Evolutionary conservation across 2,113 vertebrate species (phyloP).

Genomic region (Cromileptes altivelis): DNA sequence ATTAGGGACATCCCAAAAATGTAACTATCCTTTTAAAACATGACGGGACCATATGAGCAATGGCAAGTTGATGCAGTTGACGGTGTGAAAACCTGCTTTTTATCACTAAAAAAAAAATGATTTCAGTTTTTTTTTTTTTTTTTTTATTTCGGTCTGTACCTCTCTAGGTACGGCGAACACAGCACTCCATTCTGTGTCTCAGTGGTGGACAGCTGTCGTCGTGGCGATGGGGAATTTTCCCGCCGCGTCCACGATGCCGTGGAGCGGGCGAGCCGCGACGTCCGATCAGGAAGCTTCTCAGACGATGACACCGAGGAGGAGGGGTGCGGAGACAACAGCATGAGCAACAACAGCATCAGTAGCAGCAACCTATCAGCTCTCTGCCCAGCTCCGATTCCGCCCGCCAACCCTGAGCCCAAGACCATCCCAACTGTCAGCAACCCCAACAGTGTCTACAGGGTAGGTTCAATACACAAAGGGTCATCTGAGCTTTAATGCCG

Average conservation of each 20-base stretch:
- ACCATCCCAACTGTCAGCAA: conserved; percentile 93
- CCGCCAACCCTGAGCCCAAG: conserved; percentile 68
- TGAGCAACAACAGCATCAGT: conserved; percentile 27
- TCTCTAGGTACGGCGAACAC: conserved; percentile 92
- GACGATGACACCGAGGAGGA: conserved; percentile 82
- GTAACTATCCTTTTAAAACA: too few species aligned
- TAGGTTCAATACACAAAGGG: conserved; percentile 47
- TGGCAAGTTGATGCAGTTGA: too few species aligned
- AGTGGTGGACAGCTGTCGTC: conserved; percentile 71
- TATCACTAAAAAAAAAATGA: neutral
- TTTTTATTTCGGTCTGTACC: too few species aligned
- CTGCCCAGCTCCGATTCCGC: neutral
- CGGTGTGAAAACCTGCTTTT: neutral
- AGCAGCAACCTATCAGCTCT: conserved; percentile 35
- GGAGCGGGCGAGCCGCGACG: conserved; percentile 86
- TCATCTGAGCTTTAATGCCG: too few species aligned
- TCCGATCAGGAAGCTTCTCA: conserved; percentile 84
- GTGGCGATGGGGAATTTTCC: conserved; percentile 83
- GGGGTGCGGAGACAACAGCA: conserved; percentile 12
- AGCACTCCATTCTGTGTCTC: conserved; percentile 90
- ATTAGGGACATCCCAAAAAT: neutral
- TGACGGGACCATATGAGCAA: neutral
- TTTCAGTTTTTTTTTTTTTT: neutral
- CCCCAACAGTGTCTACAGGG: conserved; percentile 96
- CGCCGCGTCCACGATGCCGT: conserved; percentile 89